Conservation (phyloP, 2,797 vertebrate species). For the Diplodus sargus region DNA sequence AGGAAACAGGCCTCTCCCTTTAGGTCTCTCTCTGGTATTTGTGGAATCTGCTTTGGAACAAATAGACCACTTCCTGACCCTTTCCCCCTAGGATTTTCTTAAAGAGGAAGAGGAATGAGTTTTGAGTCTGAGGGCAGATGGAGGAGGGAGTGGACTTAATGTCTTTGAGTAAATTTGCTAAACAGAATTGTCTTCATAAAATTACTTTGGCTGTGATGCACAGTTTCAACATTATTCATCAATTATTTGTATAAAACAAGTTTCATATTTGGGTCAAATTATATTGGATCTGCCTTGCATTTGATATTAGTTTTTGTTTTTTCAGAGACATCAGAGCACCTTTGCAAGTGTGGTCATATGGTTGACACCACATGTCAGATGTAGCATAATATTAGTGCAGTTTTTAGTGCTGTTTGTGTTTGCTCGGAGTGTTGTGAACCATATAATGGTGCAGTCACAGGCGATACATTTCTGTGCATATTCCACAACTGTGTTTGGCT, state of each 20-base stretch:
- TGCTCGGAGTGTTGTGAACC: no score
- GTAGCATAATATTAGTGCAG: no score
- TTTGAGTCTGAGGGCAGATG: constrained; percentile 31
- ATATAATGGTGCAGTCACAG: no score
- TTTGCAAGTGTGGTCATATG: no score
- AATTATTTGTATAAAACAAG: background rate
- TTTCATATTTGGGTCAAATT: no score
- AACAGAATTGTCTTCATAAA: background rate
- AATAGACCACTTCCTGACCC: constrained; percentile 86
- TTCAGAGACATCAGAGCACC: no score
- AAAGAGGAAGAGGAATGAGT: constrained; percentile 66
- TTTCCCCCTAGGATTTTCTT: constrained; percentile 71
- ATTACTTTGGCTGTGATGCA: background rate
- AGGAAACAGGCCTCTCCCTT: constrained; percentile 76
- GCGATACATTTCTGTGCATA: no score
- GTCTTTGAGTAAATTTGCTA: constrained; percentile 10
- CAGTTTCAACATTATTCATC: constrained; percentile 1
- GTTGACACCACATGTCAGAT: no score
- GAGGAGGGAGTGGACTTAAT: constrained; percentile 19
- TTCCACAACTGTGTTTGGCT: no score
- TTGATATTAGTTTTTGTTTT: no score
- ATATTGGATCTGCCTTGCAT: background rate
- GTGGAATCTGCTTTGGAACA: constrained; percentile 87
- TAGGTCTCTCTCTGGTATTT: constrained; percentile 85
- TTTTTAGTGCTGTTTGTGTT: no score